phyloP scores from a whole-genome alignment of 1,140 invertebrate species.

The Pygmarrhopalites habei region DNA sequence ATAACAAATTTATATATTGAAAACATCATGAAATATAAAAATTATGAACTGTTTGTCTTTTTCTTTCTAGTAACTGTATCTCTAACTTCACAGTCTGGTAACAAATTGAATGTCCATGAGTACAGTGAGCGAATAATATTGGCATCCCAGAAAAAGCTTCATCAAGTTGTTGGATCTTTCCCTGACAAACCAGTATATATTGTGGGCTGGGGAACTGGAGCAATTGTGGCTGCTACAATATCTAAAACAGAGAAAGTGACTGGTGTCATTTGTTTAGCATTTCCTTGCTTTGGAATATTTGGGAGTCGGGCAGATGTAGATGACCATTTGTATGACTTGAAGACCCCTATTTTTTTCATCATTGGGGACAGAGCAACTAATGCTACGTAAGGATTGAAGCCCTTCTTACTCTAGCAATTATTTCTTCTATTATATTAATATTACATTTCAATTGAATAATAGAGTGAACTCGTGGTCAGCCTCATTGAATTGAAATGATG shows the following conservation, averaged over 20 bases:
- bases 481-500: background rate
- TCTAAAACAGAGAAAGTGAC: slow-evolving; percentile 19
- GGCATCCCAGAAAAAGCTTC: slow-evolving; percentile 59
- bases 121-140: slow-evolving; percentile 64
- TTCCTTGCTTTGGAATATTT: slow-evolving; percentile 17
- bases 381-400: slow-evolving; percentile 14
- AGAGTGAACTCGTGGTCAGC: background rate
- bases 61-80: background rate
- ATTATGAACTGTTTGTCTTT: too few relatives aligned
- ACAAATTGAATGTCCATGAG: slow-evolving; percentile 40
- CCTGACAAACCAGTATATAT: slow-evolving; percentile 65
- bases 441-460: background rate
- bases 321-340: slow-evolving; percentile 16
- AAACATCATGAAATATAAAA: too few relatives aligned
- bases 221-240: slow-evolving; percentile 53
- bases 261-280: slow-evolving; percentile 32
- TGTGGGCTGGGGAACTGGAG: slow-evolving; percentile 66
- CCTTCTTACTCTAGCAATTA: background rate
- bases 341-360: slow-evolving; percentile 27
- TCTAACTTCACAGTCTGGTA: background rate
- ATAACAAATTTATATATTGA: too few relatives aligned
- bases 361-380: slow-evolving; percentile 29
- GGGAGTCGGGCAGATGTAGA: slow-evolving; percentile 7
- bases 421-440: background rate
- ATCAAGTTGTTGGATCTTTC: slow-evolving; percentile 59